phyloP scores from a whole-genome alignment of 2,797 vertebrate species.

The Myotis planiceps region DNA sequence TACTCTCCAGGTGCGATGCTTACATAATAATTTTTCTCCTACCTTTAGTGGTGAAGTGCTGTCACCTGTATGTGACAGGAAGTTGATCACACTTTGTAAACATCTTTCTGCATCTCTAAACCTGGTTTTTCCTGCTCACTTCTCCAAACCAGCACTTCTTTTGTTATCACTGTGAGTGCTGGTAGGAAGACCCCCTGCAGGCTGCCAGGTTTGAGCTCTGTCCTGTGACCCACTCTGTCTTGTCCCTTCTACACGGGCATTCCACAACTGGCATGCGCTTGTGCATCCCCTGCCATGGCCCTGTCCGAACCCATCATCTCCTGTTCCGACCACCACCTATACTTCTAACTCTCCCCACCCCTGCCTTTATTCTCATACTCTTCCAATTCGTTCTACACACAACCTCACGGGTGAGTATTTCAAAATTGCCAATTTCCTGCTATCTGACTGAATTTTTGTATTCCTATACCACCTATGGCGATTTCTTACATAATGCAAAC shows the following conservation, averaged over 20 bases:
- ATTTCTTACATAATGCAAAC: background rate
- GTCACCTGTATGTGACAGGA: too few relatives aligned
- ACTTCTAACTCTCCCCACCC: background rate
- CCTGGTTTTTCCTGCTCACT: background rate
- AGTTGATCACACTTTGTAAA: background rate
- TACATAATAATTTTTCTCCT: background rate
- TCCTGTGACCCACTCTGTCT: background rate
- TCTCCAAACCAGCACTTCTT: background rate
- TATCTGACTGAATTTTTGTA: background rate
- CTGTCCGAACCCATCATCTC: background rate
- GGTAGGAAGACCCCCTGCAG: background rate
- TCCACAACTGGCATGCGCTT: fast-evolving
- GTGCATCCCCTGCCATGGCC: fast-evolving
- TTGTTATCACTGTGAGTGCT: background rate
- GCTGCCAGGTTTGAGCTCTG: background rate
- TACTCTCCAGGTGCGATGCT: background rate
- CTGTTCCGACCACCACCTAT: fast-evolving
- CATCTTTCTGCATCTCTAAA: background rate
- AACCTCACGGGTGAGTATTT: background rate
- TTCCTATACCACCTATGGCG: background rate
- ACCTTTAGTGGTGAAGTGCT: background rate
- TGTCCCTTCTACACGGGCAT: too few relatives aligned
- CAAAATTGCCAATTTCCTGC: background rate
- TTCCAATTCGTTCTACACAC: background rate
- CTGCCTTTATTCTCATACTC: background rate